Conservation (phyloP, 2,888 invertebrate species). For the Bugula neritina region DNA sequence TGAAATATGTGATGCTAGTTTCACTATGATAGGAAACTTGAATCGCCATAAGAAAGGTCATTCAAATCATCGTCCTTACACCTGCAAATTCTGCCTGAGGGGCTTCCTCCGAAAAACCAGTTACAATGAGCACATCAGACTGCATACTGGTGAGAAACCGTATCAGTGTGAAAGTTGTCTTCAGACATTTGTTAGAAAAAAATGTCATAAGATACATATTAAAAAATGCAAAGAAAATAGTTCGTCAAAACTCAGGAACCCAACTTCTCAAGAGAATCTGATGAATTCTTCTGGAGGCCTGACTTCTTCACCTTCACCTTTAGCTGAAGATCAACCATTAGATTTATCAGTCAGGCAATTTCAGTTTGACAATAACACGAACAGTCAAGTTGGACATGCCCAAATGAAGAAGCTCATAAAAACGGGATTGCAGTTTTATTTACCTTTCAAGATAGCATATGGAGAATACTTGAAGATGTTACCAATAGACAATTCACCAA, state of each 20-base stretch:
- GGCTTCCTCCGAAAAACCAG: conserved; percentile 25
- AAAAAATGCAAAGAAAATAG: conserved; percentile 10
- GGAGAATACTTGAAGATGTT: too few species aligned
- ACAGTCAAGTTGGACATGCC: not conserved
- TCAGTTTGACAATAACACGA: not conserved
- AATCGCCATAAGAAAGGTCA: conserved; percentile 27
- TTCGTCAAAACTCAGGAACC: too few species aligned
- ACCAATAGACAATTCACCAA: too few species aligned
- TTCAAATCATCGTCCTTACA: conserved; percentile 23
- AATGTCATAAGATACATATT: conserved; percentile 22
- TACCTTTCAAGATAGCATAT: too few species aligned
- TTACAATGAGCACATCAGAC: conserved; percentile 23
- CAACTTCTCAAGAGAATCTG: too few species aligned
- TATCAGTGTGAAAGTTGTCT: conserved; percentile 21
- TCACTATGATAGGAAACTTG: conserved; percentile 26
- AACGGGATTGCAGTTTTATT: not conserved
- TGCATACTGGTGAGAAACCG: conserved; percentile 27
- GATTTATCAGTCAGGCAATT: not conserved
- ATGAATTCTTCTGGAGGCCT: too few species aligned
- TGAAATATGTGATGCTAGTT: conserved; percentile 6
- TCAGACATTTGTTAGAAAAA: conserved; percentile 25
- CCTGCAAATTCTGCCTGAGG: conserved; percentile 20
- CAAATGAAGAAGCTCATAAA: not conserved
- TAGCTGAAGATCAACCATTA: not conserved
- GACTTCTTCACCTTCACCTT: too few species aligned